These are phyloP conservation scores for Hycleus cichorii DNA, from an alignment of 1,140 invertebrate species.

Conservation along the genomic window DNA sequence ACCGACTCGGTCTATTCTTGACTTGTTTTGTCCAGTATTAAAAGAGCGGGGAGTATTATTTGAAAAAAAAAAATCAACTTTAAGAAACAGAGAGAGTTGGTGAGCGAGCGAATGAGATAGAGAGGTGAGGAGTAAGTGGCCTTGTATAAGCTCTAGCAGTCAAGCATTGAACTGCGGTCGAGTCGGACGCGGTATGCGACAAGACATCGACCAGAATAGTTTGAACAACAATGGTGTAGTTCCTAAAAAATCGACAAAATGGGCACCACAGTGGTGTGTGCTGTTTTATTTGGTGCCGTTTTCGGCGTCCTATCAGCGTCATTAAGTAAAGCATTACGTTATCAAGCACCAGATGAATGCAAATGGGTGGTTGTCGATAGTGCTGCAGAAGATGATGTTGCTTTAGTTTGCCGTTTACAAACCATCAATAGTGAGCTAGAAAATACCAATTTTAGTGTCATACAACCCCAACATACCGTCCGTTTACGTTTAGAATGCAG, in stretches of 20 bases:
- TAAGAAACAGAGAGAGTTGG: not conserved
- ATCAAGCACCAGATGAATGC: conserved; percentile 79
- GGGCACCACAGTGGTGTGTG: conserved; percentile 42
- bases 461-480: conserved; percentile 80
- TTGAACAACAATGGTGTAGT: conserved; percentile 36
- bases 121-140: conserved; percentile 32
- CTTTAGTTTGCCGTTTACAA: conserved; percentile 68
- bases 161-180: conserved; percentile 29
- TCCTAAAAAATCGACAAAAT: conserved; percentile 17
- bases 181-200: conserved; percentile 32
- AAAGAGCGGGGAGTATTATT: conserved; percentile 15
- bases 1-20: conserved; percentile 31
- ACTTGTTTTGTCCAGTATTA: conserved; percentile 4
- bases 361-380: conserved; percentile 64
- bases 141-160: conserved; percentile 34
- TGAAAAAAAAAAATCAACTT: not conserved
- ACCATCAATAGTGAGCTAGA: conserved; percentile 85
- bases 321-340: conserved; percentile 60
- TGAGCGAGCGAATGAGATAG: conserved; percentile 7
- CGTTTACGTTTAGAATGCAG: conserved; percentile 74
- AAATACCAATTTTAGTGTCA: conserved; percentile 83
- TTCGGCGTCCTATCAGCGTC: conserved; percentile 61
- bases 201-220: conserved; percentile 17
- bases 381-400: conserved; percentile 56
- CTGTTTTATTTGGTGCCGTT: conserved; percentile 54